These are phyloP conservation scores for Cheilosia impressa DNA, from an alignment of 2,888 invertebrate genomes.

Conservation along the genomic window DNA sequence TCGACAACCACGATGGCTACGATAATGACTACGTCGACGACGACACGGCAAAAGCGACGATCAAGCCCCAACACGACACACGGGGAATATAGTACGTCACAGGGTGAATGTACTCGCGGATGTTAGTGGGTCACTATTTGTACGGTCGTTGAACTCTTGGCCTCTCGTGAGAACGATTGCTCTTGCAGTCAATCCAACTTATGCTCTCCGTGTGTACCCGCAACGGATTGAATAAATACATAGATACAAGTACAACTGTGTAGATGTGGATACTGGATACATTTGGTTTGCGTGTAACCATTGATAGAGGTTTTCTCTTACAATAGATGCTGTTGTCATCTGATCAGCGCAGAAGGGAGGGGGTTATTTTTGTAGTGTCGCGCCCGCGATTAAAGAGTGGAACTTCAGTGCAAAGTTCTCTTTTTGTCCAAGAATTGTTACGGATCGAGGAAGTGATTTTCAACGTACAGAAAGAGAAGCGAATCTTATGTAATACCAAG, in stretches of 20 bases:
- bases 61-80: conserved; percentile 60
- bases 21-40: conserved; percentile 29
- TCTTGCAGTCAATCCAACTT: conserved; percentile 54
- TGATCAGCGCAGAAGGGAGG: not conserved
- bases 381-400: conserved; percentile 26
- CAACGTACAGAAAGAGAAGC: conserved; percentile 20
- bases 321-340: not conserved
- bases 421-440: conserved; percentile 39
- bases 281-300: conserved; percentile 1
- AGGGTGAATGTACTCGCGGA: conserved; percentile 84
- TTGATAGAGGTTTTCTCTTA: conserved; percentile 19
- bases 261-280: conserved; percentile 1
- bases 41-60: conserved; percentile 54
- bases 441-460: conserved; percentile 52
- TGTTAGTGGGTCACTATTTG: conserved; percentile 84
- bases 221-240: not conserved
- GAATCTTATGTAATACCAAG: conserved; percentile 44
- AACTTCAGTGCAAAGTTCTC: conserved; percentile 14
- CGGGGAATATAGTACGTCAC: conserved; percentile 82
- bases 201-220: conserved; percentile 21
- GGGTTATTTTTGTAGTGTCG: not conserved
- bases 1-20: conserved; percentile 68
- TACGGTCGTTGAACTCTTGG: conserved; percentile 84
- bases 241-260: conserved; percentile 15
- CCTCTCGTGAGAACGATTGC: conserved; percentile 79